Percentiles rank a stretch among this genome's conserved stretches.
phyloP scores from a whole-genome alignment of 2,113 vertebrate genomes.

The Perca schrenkii region DNA sequence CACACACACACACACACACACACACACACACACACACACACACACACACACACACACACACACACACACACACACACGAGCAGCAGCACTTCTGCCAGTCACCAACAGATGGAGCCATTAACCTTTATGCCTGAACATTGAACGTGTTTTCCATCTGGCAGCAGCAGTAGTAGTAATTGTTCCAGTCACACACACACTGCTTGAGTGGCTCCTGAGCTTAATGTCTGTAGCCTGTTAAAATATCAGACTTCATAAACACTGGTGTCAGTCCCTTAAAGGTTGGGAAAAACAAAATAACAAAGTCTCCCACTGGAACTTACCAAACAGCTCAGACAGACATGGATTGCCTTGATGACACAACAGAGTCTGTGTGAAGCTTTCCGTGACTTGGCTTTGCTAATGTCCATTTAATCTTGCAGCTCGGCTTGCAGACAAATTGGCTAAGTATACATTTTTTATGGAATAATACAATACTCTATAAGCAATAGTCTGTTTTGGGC shows the following conservation, averaged over 20 bases:
- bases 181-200: constrained; percentile 48
- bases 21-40: not conserved
- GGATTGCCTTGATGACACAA: constrained; percentile 3
- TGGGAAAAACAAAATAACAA: constrained; percentile 53
- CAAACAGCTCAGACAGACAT: constrained; percentile 27
- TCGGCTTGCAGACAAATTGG: not conserved
- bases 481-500: not conserved
- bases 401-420: not conserved
- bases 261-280: constrained; percentile 47
- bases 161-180: constrained; percentile 24
- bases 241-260: constrained; percentile 61
- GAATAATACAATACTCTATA: not conserved
- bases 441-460: not conserved
- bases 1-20: too few species aligned
- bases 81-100: constrained; percentile 37
- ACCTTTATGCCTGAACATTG: constrained; percentile 54
- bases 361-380: constrained; percentile 25
- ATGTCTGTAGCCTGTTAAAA: constrained; percentile 47
- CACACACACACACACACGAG: not conserved
- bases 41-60: not conserved
- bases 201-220: constrained; percentile 41
- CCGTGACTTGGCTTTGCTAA: constrained; percentile 4
- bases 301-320: constrained; percentile 29
- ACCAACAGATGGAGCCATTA: constrained; percentile 81
- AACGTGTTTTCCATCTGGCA: constrained; percentile 36